Conservation (phyloP, 2,888 invertebrate species). For the Aleiodes leptofemur region DNA sequence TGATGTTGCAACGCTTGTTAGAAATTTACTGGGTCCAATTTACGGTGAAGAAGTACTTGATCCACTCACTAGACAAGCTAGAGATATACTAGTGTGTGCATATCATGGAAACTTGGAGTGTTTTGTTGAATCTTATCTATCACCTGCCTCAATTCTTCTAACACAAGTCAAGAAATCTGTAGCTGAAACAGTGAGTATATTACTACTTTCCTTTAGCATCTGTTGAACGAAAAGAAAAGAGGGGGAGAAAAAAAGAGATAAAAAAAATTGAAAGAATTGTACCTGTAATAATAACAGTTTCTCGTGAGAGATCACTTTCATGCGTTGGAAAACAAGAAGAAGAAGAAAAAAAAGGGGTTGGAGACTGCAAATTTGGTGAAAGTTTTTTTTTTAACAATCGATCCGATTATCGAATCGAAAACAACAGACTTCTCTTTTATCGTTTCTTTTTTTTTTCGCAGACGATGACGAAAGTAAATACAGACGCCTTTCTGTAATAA, state of each 20-base stretch:
- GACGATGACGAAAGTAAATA: slow-evolving; percentile 24
- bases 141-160: slow-evolving; percentile 79
- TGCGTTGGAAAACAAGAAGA: neutral
- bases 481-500: neutral
- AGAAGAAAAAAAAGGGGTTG: neutral
- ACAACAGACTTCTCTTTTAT: neutral
- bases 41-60: slow-evolving; percentile 80
- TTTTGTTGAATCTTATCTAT: slow-evolving; percentile 81
- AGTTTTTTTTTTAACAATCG: slow-evolving; percentile 37
- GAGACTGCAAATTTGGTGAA: slow-evolving; percentile 41
- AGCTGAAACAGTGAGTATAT: slow-evolving; percentile 67
- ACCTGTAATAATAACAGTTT: slow-evolving; percentile 8
- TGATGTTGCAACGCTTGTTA: slow-evolving; percentile 77
- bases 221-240: slow-evolving; percentile 17
- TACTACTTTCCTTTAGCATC: slow-evolving; percentile 13
- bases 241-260: neutral
- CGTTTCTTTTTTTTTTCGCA: neutral
- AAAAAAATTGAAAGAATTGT: neutral
- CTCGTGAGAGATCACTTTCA: slow-evolving; percentile 39
- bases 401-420: slow-evolving; percentile 43
- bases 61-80: slow-evolving; percentile 82
- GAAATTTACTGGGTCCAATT: slow-evolving; percentile 80
- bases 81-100: slow-evolving; percentile 81
- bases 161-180: slow-evolving; percentile 75
- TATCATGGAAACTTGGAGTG: slow-evolving; percentile 80